phyloP scores from a whole-genome alignment of 2,888 invertebrate genomes.

The Diabrotica balteata region DNA sequence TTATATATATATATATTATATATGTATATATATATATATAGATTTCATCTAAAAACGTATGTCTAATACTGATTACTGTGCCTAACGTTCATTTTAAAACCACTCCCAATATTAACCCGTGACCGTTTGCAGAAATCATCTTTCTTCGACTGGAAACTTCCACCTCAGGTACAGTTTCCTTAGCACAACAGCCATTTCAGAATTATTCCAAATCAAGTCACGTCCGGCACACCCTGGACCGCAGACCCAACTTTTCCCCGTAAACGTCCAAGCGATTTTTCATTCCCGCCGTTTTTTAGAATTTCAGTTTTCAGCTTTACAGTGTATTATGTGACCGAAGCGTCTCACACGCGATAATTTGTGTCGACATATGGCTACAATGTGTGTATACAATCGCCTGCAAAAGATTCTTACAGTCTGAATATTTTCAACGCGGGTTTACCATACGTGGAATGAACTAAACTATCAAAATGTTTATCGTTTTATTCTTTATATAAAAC shows the following conservation, averaged over 20 bases:
- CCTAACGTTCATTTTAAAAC: no score
- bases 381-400: constrained; percentile 55
- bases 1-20: no score
- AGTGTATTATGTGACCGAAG: constrained; percentile 56
- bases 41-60: no score
- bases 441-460: neutral
- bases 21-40: no score
- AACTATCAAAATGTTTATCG: no score
- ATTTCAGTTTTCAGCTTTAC: constrained; percentile 50
- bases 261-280: constrained; percentile 62
- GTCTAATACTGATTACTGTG: no score
- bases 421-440: neutral
- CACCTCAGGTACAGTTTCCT: constrained; percentile 7
- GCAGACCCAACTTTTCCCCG: constrained; percentile 52
- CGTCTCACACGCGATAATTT: constrained; percentile 52
- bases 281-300: constrained; percentile 51
- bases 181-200: constrained; percentile 6
- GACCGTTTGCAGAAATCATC: constrained; percentile 3
- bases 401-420: constrained; percentile 44
- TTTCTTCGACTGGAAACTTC: constrained; percentile 16
- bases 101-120: no score
- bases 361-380: constrained; percentile 55
- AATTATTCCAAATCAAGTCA: constrained; percentile 50
- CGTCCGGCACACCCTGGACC: constrained; percentile 59
- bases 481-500: no score